A percentile compares a stretch with the other conserved stretches of the same genome.
Conservation (phyloP, 1,140 invertebrate species). For the Pseudomyrmex sp. region DNA sequence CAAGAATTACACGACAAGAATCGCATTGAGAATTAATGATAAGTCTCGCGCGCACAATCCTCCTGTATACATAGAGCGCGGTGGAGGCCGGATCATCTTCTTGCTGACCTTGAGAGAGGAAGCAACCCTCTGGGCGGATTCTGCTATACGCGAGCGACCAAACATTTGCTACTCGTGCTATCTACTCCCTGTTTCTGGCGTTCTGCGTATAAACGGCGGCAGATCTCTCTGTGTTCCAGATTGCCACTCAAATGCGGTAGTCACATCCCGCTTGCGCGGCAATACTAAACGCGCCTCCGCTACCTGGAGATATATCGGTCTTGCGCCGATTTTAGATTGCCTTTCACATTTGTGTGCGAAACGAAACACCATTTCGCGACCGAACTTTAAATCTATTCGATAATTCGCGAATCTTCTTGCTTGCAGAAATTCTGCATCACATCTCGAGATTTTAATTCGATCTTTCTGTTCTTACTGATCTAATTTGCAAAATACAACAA, state of each 20-base stretch:
- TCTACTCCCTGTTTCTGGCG: conserved; percentile 70
- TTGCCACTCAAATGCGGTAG: conserved; percentile 44
- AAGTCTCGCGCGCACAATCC: conserved; percentile 33
- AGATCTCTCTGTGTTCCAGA: conserved; percentile 12
- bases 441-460: conserved; percentile 10
- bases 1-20: conserved; percentile 42
- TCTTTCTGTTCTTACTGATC: too few relatives aligned
- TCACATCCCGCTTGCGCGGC: conserved; percentile 16
- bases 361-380: conserved; percentile 1
- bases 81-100: conserved; percentile 43
- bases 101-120: conserved; percentile 51
- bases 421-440: background rate
- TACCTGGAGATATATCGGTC: conserved; percentile 48
- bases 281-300: conserved; percentile 28
- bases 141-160: conserved; percentile 13
- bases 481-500: too few relatives aligned
- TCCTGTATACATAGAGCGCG: background rate
- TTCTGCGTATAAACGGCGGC: conserved; percentile 20
- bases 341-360: conserved; percentile 45
- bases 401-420: too few relatives aligned
- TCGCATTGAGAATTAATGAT: conserved; percentile 48
- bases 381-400: background rate
- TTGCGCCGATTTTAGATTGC: conserved; percentile 54
- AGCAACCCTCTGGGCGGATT: conserved; percentile 40
- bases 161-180: conserved; percentile 59